Percentiles rank a stretch among this genome's conserved stretches.
Evolutionary conservation across 2,888 invertebrate species (phyloP).

Genomic region (Agrochola lychnidis): DNA sequence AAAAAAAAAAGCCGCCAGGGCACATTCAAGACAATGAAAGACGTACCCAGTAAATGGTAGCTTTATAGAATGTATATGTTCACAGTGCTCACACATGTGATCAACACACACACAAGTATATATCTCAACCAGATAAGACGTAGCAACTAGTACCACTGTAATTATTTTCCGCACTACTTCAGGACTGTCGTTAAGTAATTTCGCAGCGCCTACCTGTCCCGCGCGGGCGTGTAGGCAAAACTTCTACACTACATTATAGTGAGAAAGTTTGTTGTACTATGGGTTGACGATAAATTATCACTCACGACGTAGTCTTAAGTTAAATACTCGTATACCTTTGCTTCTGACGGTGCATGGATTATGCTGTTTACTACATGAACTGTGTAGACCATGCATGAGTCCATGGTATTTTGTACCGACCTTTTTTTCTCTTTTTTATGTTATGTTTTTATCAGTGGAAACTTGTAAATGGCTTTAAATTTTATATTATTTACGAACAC

Average conservation of each 20-base stretch:
- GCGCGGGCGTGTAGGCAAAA: conserved; percentile 55
- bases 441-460: too few relatives aligned
- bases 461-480: too few relatives aligned
- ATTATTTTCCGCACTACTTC: conserved; percentile 65
- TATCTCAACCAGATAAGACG: conserved; percentile 7
- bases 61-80: too few relatives aligned
- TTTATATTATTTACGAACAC: too few relatives aligned
- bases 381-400: not conserved
- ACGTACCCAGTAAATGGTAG: too few relatives aligned
- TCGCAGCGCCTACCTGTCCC: conserved; percentile 67
- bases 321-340: too few relatives aligned
- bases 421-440: too few relatives aligned
- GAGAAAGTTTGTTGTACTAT: conserved; percentile 26
- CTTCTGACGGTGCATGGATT: not conserved
- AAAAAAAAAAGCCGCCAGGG: too few relatives aligned
- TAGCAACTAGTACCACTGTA: conserved; percentile 39
- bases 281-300: conserved; percentile 24
- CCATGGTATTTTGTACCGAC: too few relatives aligned
- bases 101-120: not conserved
- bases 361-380: too few relatives aligned
- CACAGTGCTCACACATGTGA: too few relatives aligned
- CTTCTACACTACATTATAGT: conserved; percentile 66
- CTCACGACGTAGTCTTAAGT: not conserved
- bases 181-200: conserved; percentile 72
- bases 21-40: too few relatives aligned